These are phyloP conservation scores for Hofmannophila pseudospretella DNA, from an alignment of 2,888 invertebrate species.

Conservation along the genomic window DNA sequence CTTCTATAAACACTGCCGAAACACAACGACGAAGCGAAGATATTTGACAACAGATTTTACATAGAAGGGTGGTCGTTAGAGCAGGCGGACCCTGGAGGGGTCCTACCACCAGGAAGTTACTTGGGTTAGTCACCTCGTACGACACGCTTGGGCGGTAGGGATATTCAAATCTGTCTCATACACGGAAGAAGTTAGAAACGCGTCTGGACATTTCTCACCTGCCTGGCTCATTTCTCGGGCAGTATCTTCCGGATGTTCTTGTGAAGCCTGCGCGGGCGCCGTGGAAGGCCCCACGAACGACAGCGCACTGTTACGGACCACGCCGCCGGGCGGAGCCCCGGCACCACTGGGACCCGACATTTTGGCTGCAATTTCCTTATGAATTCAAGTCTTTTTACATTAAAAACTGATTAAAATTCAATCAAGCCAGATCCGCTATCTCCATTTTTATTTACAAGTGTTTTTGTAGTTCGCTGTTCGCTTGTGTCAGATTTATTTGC, in stretches of 20 bases:
- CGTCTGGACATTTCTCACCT: no score
- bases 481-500: neutral
- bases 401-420: no score
- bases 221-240: conserved; percentile 31
- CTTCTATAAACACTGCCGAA: no score
- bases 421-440: neutral
- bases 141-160: no score
- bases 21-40: no score
- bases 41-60: no score
- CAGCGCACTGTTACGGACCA: conserved; percentile 56
- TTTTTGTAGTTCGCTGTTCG: neutral
- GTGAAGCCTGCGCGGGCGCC: conserved; percentile 48
- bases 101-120: no score
- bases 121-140: no score
- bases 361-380: neutral
- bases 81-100: no score
- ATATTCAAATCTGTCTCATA: no score
- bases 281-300: conserved; percentile 38
- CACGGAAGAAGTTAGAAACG: no score
- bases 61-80: no score
- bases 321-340: conserved; percentile 36
- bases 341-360: conserved; percentile 40
- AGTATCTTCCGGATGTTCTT: conserved; percentile 7
- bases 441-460: conserved; percentile 5
- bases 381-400: neutral